A percentile compares a stretch with the other conserved stretches of the same genome.
Conservation (phyloP, 1,140 invertebrate genomes). For the Cardiocondyla obscurior region DNA sequence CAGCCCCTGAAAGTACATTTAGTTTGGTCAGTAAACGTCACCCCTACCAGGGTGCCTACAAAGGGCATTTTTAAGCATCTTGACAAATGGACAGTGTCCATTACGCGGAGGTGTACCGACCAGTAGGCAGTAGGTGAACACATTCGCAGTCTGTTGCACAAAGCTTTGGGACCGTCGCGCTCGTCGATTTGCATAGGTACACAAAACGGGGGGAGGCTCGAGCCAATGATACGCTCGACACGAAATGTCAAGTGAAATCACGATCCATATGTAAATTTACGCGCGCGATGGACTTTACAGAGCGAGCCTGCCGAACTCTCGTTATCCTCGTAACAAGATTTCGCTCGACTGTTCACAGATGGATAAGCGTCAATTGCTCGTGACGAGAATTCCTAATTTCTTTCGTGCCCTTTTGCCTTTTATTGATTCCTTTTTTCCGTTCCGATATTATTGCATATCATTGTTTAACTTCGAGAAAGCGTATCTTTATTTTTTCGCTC, state of each 20-base stretch:
- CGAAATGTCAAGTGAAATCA: background rate
- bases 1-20: conserved; percentile 12
- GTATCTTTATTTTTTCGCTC: too few relatives aligned
- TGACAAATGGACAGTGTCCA: conserved; percentile 6
- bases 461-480: conserved; percentile 2
- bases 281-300: background rate
- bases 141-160: conserved; percentile 9
- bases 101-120: background rate
- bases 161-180: background rate
- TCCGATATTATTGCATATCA: background rate
- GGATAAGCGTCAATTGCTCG: background rate
- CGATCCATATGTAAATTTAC: background rate
- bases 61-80: conserved; percentile 51
- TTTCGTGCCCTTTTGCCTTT: background rate
- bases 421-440: background rate
- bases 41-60: conserved; percentile 13
- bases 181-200: background rate
- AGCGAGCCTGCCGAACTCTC: conserved; percentile 16
- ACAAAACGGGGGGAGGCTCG: background rate
- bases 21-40: conserved; percentile 36
- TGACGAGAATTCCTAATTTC: background rate
- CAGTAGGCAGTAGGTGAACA: conserved; percentile 21
- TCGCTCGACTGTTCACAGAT: conserved; percentile 19
- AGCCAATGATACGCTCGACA: background rate
- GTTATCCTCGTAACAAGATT: conserved; percentile 2